Evolutionary conservation across 2,888 invertebrate species (phyloP).

Genomic region (Pantelozetes paolii): DNA sequence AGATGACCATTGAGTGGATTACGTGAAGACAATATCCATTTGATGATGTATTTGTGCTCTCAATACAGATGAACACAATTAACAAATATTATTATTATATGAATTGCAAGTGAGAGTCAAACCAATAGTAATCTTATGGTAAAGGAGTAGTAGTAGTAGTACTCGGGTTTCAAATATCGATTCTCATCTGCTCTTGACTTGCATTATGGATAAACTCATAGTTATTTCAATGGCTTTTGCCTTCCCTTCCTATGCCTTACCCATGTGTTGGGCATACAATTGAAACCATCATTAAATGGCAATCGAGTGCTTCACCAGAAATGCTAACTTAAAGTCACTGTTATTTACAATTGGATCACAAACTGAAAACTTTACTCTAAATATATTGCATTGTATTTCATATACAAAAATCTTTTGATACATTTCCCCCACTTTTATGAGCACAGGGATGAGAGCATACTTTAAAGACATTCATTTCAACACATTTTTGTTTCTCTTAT

Average conservation of each 20-base stretch:
- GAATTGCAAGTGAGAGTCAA: neutral
- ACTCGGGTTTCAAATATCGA: conserved; percentile 27
- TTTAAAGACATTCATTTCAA: neutral
- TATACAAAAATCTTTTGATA: neutral
- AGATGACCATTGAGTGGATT: neutral
- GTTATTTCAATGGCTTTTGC: neutral
- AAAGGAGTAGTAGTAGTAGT: neutral
- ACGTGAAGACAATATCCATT: neutral
- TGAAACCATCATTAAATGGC: conserved; percentile 35
- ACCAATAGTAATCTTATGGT: neutral
- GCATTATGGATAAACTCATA: neutral
- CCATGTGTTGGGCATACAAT: neutral
- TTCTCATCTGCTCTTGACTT: conserved; percentile 29
- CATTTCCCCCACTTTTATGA: neutral
- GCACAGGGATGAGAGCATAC: neutral
- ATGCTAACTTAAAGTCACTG: neutral
- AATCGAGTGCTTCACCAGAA: conserved; percentile 7
- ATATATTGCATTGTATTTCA: conserved; percentile 2
- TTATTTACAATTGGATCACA: conserved; percentile 27
- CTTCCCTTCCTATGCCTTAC: neutral
- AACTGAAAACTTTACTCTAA: neutral
- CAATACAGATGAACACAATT: neutral
- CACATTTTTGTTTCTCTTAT: neutral
- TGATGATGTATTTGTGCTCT: no score
- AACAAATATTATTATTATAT: neutral